Evolutionary conservation across 2,113 vertebrate species (phyloP).

Genomic region (Helogale parvula): DNA sequence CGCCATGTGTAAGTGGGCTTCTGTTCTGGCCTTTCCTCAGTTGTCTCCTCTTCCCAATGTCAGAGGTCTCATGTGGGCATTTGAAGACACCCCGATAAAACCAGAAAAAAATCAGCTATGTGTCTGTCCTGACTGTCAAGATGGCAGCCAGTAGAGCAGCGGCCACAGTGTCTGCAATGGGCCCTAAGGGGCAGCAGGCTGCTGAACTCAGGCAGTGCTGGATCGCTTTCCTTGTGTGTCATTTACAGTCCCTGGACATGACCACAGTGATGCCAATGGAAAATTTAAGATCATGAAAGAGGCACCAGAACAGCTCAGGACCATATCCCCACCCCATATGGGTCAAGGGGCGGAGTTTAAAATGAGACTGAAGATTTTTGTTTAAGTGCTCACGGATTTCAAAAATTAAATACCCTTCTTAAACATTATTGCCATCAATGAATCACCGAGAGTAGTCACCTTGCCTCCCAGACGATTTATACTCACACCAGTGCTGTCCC

Average conservation of each 20-base stretch:
- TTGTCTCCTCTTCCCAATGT: background rate
- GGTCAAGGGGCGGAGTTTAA: background rate
- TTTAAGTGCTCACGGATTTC: background rate
- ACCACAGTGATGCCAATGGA: background rate
- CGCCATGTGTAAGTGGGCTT: conserved; percentile 91
- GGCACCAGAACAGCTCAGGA: background rate
- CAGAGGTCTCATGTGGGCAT: background rate
- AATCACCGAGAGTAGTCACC: background rate
- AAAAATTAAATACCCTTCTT: background rate
- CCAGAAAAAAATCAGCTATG: background rate
- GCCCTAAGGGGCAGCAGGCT: background rate
- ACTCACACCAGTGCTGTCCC: background rate
- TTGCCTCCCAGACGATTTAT: background rate
- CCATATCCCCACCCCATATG: background rate
- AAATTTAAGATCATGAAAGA: background rate
- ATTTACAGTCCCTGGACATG: background rate
- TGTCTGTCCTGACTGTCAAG: background rate
- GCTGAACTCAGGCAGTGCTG: too few relatives aligned
- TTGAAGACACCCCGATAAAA: background rate
- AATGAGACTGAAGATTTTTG: background rate
- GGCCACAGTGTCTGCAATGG: background rate
- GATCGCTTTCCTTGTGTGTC: background rate
- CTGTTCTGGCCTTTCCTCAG: background rate
- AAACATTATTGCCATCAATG: background rate
- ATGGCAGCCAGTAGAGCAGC: too few relatives aligned